Evolutionary conservation across 2,113 vertebrate genomes (phyloP).

Genomic region (Prochilodus magdalenae): DNA sequence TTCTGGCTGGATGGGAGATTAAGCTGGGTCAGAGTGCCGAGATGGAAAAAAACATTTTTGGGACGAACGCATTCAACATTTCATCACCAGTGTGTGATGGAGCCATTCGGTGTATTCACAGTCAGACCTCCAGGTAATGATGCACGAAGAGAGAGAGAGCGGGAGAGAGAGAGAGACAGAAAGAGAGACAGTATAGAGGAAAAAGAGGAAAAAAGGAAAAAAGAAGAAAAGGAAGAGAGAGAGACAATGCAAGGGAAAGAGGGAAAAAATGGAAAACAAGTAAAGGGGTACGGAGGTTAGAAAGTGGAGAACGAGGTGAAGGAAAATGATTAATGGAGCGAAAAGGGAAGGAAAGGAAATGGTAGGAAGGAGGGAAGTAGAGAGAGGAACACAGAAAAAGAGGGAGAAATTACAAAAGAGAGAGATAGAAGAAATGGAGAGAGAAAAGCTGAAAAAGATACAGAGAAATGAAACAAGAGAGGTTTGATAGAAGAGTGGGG

Average conservation of each 20-base stretch:
- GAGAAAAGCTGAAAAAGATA: no score
- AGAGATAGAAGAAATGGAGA: background rate
- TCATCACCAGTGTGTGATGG: no score
- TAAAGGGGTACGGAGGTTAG: no score
- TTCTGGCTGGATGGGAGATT: no score
- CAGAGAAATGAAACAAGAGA: no score
- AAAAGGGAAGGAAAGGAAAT: background rate
- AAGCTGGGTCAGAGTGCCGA: no score
- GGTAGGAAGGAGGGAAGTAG: no score
- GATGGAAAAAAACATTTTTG: no score
- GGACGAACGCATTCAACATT: no score
- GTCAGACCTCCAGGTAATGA: constrained; percentile 30
- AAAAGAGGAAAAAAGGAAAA: background rate
- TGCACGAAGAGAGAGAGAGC: background rate
- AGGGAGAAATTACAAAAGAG: background rate
- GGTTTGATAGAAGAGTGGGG: no score
- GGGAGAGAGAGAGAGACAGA: background rate
- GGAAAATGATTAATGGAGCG: no score
- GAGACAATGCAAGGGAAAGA: background rate
- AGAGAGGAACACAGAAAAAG: background rate
- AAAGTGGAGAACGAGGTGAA: background rate
- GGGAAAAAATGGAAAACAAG: background rate
- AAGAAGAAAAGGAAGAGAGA: background rate
- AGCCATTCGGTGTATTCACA: background rate
- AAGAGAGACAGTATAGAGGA: background rate